These are phyloP conservation scores for Engraulis encrasicolus DNA, from an alignment of 2,113 vertebrate genomes.

Conservation along the genomic window DNA sequence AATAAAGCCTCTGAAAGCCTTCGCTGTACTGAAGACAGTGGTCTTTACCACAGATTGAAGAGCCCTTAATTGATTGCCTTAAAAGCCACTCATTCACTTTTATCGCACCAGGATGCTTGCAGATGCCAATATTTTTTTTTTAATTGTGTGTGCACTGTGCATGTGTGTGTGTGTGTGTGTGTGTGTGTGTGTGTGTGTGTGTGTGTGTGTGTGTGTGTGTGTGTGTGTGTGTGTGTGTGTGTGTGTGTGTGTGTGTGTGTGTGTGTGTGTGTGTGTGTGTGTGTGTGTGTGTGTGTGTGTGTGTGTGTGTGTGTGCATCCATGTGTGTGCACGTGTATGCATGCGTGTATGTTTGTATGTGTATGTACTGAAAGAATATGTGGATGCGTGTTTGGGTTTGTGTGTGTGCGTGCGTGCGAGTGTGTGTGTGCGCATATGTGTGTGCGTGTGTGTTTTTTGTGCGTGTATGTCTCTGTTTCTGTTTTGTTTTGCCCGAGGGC, in stretches of 20 bases:
- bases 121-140: background rate
- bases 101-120: background rate
- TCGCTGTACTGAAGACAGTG: background rate
- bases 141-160: background rate
- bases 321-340: too few relatives aligned
- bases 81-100: background rate
- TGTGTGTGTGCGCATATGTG: conserved; percentile 35
- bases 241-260: too few relatives aligned
- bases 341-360: background rate
- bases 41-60: background rate
- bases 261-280: too few relatives aligned
- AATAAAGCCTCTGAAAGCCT: background rate
- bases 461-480: conserved; percentile 38
- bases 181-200: too few relatives aligned
- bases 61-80: background rate
- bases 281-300: too few relatives aligned
- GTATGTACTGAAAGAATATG: too few relatives aligned
- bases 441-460: conserved; percentile 39
- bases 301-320: too few relatives aligned
- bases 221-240: background rate
- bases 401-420: background rate
- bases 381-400: conserved; percentile 11
- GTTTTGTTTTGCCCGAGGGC: conserved; percentile 8
- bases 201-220: background rate
- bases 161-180: background rate